Base-by-base conservation (phyloP, 1,140 invertebrate genomes). In the Drosophila novamexicana region DNA sequence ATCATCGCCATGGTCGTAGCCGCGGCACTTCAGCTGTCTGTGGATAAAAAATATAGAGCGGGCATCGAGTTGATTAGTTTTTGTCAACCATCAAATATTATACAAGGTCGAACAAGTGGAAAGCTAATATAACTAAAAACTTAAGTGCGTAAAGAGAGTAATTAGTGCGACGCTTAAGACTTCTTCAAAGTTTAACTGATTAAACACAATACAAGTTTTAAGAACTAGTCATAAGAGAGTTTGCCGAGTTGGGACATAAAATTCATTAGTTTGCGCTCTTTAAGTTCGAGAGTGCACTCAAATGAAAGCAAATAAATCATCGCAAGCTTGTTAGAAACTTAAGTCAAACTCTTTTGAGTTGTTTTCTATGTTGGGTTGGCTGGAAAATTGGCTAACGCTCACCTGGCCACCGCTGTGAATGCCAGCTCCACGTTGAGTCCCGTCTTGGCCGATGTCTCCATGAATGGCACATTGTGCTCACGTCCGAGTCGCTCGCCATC, bases 381-480 rank as follows among this genome's bases (percentile, higher is more conserved):
- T 7, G 37, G 1, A 68, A 37, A 68, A 68, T 36, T 72, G 58
- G 14, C 54, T 36, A 34, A 37, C 49, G 29, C 68, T 76, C 29
- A 92, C 94, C 96, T 95, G 62, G 96, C 96, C 77, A 97, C 95
- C 45, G 96, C 96, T 85, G 95, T 94, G 93, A 97, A 97, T 65
- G 96, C 96, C 79, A 96, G 93, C 92, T 97, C 96, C 65, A 97
- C 96, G 90, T 97, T 97, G 79, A 96, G 94, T 79, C 96, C 96
- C 82, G 96, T 97, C 94, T 97, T 97, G 37, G 96, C 96, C 16
- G 96, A 97, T 45, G 96, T 97, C 93, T 97, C 96, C 96, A 97
- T 96, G 93, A 97, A 97, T 59, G 96, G 94, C 50, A 97, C 96
- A 92, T 95, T 95, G 92, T 97, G 96, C 93, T 97, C 96, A 88